phyloP scores from a whole-genome alignment of 2,797 vertebrate species.

The Crax fasciolata region DNA sequence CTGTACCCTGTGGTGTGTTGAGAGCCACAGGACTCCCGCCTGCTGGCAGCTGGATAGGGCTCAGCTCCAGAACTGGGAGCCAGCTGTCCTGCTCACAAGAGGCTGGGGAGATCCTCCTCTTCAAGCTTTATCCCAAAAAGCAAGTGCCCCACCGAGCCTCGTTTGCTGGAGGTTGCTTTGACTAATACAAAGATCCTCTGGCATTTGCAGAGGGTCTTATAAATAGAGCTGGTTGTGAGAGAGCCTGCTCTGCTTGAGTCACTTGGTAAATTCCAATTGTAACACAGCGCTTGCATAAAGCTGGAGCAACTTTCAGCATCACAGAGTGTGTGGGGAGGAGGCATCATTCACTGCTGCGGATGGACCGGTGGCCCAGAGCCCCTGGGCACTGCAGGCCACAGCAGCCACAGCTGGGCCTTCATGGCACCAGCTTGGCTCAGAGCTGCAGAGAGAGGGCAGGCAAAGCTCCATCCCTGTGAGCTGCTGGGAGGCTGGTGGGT shows the following conservation, averaged over 20 bases:
- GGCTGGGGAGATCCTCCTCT: background rate
- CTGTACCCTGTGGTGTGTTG: background rate
- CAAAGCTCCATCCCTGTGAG: background rate
- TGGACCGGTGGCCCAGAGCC: background rate
- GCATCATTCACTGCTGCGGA: background rate
- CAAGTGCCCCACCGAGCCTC: background rate
- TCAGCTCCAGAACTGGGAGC: background rate
- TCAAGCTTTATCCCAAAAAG: background rate
- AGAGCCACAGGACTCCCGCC: background rate
- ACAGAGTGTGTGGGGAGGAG: background rate
- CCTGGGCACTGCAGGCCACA: fast-evolving
- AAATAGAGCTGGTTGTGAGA: conserved; percentile 51
- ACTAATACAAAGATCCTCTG: conserved; percentile 19
- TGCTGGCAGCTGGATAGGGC: background rate
- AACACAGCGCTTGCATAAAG: background rate
- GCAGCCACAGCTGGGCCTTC: background rate
- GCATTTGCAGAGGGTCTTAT: conserved; percentile 42
- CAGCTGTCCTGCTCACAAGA: background rate
- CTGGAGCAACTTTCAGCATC: background rate
- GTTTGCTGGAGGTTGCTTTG: background rate
- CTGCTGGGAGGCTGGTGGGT: background rate
- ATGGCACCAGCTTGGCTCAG: background rate
- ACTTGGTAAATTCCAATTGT: background rate
- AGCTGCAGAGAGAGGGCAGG: background rate
- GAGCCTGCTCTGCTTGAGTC: conserved; percentile 22